A percentile compares a stretch with the other conserved stretches of the same genome.
These are phyloP conservation scores for Gonioctena quinquepunctata DNA, from an alignment of 1,140 invertebrate genomes.

Conservation along the genomic window DNA sequence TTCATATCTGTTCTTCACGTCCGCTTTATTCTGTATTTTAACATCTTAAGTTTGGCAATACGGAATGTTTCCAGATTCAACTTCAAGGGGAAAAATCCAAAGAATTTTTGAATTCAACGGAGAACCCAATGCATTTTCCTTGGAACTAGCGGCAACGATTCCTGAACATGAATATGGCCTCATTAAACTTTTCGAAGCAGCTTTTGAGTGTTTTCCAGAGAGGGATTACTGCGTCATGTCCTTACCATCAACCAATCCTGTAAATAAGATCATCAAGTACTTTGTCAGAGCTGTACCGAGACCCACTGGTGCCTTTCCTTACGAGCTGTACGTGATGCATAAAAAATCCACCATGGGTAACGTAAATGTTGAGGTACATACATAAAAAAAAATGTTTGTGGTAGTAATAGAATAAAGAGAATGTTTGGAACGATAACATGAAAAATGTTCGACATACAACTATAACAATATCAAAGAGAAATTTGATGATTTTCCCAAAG, in stretches of 20 bases:
- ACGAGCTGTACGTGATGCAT: constrained; percentile 69
- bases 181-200: constrained; percentile 61
- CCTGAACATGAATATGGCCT: constrained; percentile 62
- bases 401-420: no score
- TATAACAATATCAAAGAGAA: no score
- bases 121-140: constrained; percentile 63
- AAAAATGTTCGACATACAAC: no score
- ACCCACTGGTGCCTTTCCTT: constrained; percentile 59
- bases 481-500: no score
- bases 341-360: constrained; percentile 56
- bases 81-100: not conserved
- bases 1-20: no score
- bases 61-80: constrained; percentile 3
- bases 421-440: no score
- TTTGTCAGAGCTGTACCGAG: constrained; percentile 59
- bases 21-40: no score
- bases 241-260: constrained; percentile 58
- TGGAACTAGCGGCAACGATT: constrained; percentile 69
- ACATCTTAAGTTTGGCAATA: no score
- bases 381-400: no score
- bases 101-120: constrained; percentile 44
- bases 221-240: constrained; percentile 69
- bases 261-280: constrained; percentile 6
- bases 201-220: constrained; percentile 70
- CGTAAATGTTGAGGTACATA: constrained; percentile 19